Percentiles rank a stretch among this genome's conserved stretches.
These are phyloP conservation scores for Leptura quadrifasciata DNA, from an alignment of 2,888 invertebrate species.

Conservation along the genomic window DNA sequence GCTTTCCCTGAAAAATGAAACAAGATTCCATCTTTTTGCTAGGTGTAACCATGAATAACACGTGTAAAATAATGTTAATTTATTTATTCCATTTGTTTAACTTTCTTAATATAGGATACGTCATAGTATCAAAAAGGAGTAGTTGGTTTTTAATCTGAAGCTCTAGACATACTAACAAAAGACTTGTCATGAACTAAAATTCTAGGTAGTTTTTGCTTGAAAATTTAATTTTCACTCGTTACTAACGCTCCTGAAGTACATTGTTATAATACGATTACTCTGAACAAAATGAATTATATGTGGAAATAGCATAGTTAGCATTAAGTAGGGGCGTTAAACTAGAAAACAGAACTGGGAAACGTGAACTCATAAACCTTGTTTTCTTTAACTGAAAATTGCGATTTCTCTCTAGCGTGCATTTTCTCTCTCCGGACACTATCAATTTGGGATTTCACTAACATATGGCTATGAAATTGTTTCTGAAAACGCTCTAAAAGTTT, in stretches of 20 bases:
- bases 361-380: conserved; percentile 30
- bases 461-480: conserved; percentile 28
- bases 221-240: conserved; percentile 32
- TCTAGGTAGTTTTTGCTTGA: conserved; percentile 8
- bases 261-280: conserved; percentile 30
- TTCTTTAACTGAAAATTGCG: conserved; percentile 36
- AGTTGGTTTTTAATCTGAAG: conserved; percentile 1
- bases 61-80: neutral
- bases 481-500: neutral
- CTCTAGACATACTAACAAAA: conserved; percentile 11
- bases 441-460: conserved; percentile 27
- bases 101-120: neutral
- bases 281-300: conserved; percentile 35
- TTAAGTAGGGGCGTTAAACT: conserved; percentile 32
- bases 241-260: conserved; percentile 22
- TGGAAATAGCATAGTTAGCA: conserved; percentile 38
- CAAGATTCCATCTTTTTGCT: too few species aligned
- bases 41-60: too few species aligned
- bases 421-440: conserved; percentile 32
- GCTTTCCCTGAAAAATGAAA: too few species aligned
- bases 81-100: neutral
- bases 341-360: conserved; percentile 30
- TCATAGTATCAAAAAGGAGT: neutral
- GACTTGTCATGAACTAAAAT: conserved; percentile 8
- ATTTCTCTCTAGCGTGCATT: conserved; percentile 27